Evolutionary conservation across 1,140 invertebrate species (phyloP), one percentile per base, ranked within the genome.

Genomic region (Drosophila sp.): DNA sequence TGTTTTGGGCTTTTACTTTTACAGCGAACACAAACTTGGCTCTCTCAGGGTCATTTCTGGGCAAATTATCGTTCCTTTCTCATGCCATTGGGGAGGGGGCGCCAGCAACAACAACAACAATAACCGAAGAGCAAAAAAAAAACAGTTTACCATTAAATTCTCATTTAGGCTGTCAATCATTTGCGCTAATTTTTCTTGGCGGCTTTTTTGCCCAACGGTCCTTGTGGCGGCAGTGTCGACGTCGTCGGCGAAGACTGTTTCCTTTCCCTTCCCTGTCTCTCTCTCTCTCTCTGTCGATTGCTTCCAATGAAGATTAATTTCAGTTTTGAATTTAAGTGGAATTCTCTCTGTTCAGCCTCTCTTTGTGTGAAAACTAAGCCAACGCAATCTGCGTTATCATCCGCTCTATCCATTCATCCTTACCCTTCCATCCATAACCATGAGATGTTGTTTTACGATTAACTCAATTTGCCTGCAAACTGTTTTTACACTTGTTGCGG

Each of bases 81-180:
- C 54, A 30, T 55, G 66, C 61, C 17, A 17, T 55, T 63, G 66
- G 54, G 62, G 64, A 70, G 64, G 38, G 63, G 67, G 38, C 7
- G 55, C 35, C 29, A 29, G 64, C 65, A 47, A 72, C n/a, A 50
- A 33, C 11, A 66, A 56, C 40, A 69, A 50, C 25, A 50, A 63
- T 27, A 66, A 35, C 33, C 38, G 33, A 44, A 38, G 8, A 50
- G 50, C 17, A 60, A 57, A 63, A 38, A 65, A 75, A 66, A 56
- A 68, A 71, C 60, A 87, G 66, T 84, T 89, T 79, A 80, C 86
- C 86, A 90, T 90, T 90, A 90, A 90, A 90, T 90, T 90, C 86
- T 71, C 86, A 90, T 90, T 90, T 90, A 86, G 80, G 79, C 86
- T 90, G 86, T 90, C 86, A 90, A 90, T 90, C 86, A 90, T 87